Percentiles rank a stretch among this genome's conserved stretches.
These are phyloP conservation scores for Parascotia fuliginaria DNA, from an alignment of 2,888 invertebrate genomes.

Conservation along the genomic window DNA sequence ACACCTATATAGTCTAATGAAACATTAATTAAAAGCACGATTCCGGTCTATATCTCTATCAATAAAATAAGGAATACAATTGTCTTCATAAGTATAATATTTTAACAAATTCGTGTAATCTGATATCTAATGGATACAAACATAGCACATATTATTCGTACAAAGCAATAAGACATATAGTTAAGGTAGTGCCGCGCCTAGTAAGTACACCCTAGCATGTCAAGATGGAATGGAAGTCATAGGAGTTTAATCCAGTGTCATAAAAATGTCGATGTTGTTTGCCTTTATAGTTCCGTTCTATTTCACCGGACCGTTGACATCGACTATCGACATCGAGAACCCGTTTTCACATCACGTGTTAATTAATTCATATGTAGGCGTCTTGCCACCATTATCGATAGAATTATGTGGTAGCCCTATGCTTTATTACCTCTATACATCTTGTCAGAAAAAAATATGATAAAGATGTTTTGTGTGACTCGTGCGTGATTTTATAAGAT, in stretches of 20 bases:
- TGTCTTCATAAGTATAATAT: too few species aligned
- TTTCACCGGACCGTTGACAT: slow-evolving; percentile 71
- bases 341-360: slow-evolving; percentile 76
- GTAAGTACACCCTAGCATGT: slow-evolving; percentile 53
- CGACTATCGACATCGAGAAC: slow-evolving; percentile 65
- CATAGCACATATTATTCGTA: slow-evolving; percentile 9
- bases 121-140: slow-evolving; percentile 1
- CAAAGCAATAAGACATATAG: slow-evolving; percentile 15
- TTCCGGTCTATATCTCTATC: too few species aligned
- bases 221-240: slow-evolving; percentile 72
- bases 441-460: slow-evolving; percentile 68
- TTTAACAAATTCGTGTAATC: not conserved
- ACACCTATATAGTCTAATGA: too few species aligned
- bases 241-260: slow-evolving; percentile 68
- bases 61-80: too few species aligned
- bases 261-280: slow-evolving; percentile 73
- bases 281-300: slow-evolving; percentile 74
- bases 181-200: slow-evolving; percentile 54
- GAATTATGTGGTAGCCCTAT: slow-evolving; percentile 80
- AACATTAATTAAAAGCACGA: too few species aligned
- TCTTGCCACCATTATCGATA: slow-evolving; percentile 76
- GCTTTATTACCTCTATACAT: slow-evolving; percentile 73
- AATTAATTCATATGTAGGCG: slow-evolving; percentile 83
- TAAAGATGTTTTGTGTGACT: slow-evolving; percentile 64
- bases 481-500: slow-evolving; percentile 56